Conservation (phyloP, 2,888 invertebrate genomes). For the Cephonodes hylas region DNA sequence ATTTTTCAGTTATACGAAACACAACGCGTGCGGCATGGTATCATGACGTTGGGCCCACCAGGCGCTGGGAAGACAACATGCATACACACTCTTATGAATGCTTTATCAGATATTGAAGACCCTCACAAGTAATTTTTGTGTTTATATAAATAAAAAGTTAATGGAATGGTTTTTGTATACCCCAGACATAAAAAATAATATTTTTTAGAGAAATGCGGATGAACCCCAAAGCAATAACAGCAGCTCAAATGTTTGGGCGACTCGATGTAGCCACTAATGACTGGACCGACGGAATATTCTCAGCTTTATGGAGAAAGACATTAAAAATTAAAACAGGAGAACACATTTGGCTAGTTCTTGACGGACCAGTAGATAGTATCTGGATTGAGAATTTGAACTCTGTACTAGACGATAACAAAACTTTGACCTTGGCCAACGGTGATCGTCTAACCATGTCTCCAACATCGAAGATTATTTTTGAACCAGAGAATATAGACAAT, state of each 20-base stretch:
- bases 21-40: slow-evolving; percentile 96
- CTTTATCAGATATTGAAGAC: slow-evolving; percentile 91
- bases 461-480: slow-evolving; percentile 97
- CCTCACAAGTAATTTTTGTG: slow-evolving; percentile 86
- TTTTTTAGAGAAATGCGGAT: slow-evolving; percentile 93
- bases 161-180: too few species aligned
- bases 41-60: slow-evolving; percentile 97
- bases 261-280: slow-evolving; percentile 98
- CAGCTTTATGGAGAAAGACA: slow-evolving; percentile 97
- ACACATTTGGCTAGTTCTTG: slow-evolving; percentile 95
- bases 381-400: slow-evolving; percentile 99
- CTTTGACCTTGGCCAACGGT: slow-evolving; percentile 96
- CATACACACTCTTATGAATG: slow-evolving; percentile 93
- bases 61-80: slow-evolving; percentile 98
- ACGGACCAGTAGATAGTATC: slow-evolving; percentile 98
- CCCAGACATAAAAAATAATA: neutral
- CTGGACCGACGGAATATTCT: slow-evolving; percentile 99
- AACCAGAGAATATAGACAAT: slow-evolving; percentile 98
- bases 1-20: slow-evolving; percentile 92
- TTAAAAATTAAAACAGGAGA: slow-evolving; percentile 93
- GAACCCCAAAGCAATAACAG: slow-evolving; percentile 99
- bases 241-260: slow-evolving; percentile 98
- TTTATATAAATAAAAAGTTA: too few species aligned
- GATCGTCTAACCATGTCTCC: slow-evolving; percentile 97
- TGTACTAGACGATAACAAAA: slow-evolving; percentile 97